These are phyloP conservation scores for Harpagifer antarcticus DNA, from an alignment of 2,797 vertebrate genomes.

Conservation along the genomic window DNA sequence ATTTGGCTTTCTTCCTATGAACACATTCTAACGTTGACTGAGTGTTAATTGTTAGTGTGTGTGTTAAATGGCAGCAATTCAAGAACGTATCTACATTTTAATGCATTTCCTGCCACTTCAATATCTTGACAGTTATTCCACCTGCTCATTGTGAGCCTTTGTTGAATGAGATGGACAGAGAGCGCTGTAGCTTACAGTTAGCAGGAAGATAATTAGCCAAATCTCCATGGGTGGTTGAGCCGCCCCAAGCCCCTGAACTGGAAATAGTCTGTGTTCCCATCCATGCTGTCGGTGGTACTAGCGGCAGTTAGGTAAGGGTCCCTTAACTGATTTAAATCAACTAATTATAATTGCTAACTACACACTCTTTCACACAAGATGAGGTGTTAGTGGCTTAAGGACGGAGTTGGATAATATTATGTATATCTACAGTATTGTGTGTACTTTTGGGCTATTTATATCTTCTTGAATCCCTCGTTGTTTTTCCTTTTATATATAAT, in stretches of 20 bases:
- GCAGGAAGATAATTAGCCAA: constrained; percentile 74
- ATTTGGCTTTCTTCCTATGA: neutral
- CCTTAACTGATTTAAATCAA: constrained; percentile 70
- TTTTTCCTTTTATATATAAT: neutral
- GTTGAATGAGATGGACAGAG: constrained; percentile 16
- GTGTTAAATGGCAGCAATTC: neutral
- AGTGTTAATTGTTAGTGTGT: neutral
- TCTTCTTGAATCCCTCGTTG: neutral
- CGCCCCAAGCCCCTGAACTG: constrained; percentile 49
- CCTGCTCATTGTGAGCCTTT: constrained; percentile 28
- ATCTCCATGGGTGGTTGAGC: constrained; percentile 66
- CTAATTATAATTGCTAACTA: constrained; percentile 69
- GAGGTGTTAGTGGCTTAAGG: neutral
- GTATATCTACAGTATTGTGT: neutral
- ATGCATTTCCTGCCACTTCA: constrained; percentile 16
- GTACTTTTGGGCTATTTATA: neutral
- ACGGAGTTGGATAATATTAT: neutral
- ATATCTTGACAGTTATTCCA: constrained; percentile 25
- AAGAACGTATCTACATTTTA: constrained; percentile 25
- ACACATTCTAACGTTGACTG: neutral
- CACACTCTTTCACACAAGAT: neutral
- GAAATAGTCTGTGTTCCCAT: constrained; percentile 61
- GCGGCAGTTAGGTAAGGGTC: constrained; percentile 61
- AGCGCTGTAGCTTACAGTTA: constrained; percentile 55
- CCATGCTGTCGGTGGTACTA: constrained; percentile 61